Conservation (phyloP, 2,113 vertebrate genomes). For the Syrrhaptes paradoxus region DNA sequence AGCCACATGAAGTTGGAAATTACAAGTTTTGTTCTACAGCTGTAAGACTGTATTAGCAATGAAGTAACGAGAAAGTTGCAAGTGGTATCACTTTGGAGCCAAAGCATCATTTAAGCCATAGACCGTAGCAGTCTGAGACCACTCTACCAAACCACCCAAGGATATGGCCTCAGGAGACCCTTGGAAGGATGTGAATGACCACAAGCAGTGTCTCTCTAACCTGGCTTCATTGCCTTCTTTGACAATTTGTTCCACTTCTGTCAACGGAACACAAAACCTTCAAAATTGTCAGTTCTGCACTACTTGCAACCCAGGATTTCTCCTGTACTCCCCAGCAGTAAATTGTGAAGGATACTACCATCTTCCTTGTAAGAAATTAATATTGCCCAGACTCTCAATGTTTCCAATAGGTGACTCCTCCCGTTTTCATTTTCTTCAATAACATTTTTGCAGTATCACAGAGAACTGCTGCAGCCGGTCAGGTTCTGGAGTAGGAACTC, state of each 20-base stretch:
- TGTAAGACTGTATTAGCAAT: neutral
- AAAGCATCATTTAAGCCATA: neutral
- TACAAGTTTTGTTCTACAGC: neutral
- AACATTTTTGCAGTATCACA: neutral
- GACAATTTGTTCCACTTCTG: neutral
- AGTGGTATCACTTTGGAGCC: neutral
- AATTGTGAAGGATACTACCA: neutral
- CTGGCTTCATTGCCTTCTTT: neutral
- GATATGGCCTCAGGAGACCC: too few relatives aligned
- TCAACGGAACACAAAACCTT: neutral
- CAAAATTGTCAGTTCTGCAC: neutral
- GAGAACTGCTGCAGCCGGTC: neutral
- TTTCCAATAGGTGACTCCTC: neutral
- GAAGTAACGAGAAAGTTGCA: neutral
- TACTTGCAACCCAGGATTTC: neutral
- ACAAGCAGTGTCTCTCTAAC: neutral
- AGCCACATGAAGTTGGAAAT: accelerated
- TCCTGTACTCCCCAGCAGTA: neutral
- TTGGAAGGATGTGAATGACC: neutral
- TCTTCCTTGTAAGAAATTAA: neutral
- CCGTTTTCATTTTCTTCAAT: neutral
- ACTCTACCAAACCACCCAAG: neutral
- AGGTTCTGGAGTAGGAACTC: neutral
- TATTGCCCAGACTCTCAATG: neutral
- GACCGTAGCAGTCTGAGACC: neutral